These are phyloP conservation scores for Numenius phaeopus DNA, from an alignment of 2,797 vertebrate genomes.

Conservation along the genomic window DNA sequence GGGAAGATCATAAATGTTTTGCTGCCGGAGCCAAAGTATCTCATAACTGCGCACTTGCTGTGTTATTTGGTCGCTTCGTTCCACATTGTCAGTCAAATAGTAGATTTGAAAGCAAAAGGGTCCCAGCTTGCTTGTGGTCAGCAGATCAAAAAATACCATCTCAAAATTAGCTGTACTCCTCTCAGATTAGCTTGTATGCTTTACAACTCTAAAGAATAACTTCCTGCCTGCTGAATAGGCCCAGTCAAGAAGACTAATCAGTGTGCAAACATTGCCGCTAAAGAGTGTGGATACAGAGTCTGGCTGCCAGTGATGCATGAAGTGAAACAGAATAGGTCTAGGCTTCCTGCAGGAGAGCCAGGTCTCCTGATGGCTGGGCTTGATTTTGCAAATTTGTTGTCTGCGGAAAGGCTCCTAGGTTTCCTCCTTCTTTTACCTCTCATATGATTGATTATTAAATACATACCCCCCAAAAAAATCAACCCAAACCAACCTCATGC, in stretches of 20 bases:
- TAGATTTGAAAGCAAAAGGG: not conserved
- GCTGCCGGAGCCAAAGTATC: not conserved
- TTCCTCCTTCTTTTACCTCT: not conserved
- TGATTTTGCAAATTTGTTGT: not conserved
- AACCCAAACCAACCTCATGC: not conserved
- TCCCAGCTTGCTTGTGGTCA: not conserved
- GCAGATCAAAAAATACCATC: constrained; percentile 10
- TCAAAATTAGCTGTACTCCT: constrained; percentile 17
- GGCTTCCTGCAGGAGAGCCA: not conserved
- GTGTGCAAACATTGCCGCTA: not conserved
- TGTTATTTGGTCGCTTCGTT: not conserved
- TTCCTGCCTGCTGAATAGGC: constrained; percentile 43
- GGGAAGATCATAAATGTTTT: not conserved
- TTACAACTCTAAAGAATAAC: constrained; percentile 46
- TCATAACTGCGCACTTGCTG: accelerated
- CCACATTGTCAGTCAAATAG: accelerated
- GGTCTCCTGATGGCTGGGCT: not conserved
- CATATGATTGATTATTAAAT: not conserved
- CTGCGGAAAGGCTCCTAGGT: not conserved
- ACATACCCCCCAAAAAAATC: too few species aligned
- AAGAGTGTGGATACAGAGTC: not conserved
- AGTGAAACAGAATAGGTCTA: not conserved
- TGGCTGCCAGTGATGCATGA: constrained; percentile 31
- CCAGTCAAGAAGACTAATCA: constrained; percentile 48
- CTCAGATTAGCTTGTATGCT: constrained; percentile 35